A percentile compares a stretch with the other conserved stretches of the same genome.
phyloP scores from a whole-genome alignment of 2,888 invertebrate genomes.

The Catocala nupta region DNA sequence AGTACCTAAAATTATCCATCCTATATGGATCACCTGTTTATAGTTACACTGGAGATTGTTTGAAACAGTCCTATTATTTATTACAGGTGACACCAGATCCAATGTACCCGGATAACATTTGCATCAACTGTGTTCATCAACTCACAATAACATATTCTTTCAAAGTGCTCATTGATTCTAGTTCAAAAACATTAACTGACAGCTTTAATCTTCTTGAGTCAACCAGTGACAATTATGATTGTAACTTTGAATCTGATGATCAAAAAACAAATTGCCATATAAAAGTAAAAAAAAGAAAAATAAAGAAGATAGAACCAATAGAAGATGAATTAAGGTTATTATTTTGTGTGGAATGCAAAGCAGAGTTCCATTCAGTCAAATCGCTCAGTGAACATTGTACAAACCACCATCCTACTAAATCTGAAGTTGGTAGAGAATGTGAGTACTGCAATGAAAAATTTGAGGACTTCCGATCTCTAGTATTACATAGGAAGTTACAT shows the following conservation, averaged over 20 bases:
- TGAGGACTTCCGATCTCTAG: constrained; percentile 78
- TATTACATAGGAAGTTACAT: constrained; percentile 78
- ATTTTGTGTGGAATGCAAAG: constrained; percentile 81
- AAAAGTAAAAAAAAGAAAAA: constrained; percentile 50
- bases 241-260: constrained; percentile 66
- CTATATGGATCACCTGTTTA: no score
- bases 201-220: constrained; percentile 55
- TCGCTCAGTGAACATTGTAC: constrained; percentile 71
- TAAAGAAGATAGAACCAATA: constrained; percentile 45
- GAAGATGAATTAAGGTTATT: constrained; percentile 57
- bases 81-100: constrained; percentile 62
- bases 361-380: constrained; percentile 67
- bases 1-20: no score
- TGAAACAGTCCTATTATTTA: constrained; percentile 21
- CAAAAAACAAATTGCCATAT: constrained; percentile 54
- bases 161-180: constrained; percentile 77
- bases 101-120: constrained; percentile 71
- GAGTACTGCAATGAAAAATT: constrained; percentile 82
- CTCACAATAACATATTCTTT: constrained; percentile 82
- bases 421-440: constrained; percentile 73
- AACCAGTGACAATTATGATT: constrained; percentile 65
- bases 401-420: constrained; percentile 72
- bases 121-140: constrained; percentile 80
- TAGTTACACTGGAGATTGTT: no score
- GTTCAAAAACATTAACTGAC: constrained; percentile 66